phyloP scores from a whole-genome alignment of 2,113 vertebrate genomes.

The Corythoichthys intestinalis region DNA sequence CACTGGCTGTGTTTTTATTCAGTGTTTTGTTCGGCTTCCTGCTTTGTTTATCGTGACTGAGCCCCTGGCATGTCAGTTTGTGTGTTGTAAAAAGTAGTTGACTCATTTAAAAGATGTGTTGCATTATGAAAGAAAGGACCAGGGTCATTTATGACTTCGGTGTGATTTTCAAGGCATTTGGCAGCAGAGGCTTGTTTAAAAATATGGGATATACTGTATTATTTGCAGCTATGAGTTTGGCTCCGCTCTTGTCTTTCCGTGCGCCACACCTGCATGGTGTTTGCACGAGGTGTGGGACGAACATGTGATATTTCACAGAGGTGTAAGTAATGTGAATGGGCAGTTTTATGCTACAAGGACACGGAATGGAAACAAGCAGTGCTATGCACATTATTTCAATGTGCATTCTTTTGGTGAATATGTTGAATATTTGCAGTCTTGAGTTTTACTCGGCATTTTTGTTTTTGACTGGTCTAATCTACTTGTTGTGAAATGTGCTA shows the following conservation, averaged over 20 bases:
- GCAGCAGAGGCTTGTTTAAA: conserved; percentile 27
- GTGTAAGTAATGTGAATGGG: conserved; percentile 32
- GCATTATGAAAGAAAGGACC: conserved; percentile 35
- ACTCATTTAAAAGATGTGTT: conserved; percentile 11
- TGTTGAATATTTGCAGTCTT: neutral
- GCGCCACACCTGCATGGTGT: conserved; percentile 47
- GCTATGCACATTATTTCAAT: neutral
- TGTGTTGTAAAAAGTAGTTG: neutral
- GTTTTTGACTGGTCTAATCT: conserved; percentile 1
- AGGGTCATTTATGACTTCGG: conserved; percentile 47
- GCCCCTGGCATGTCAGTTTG: conserved; percentile 3
- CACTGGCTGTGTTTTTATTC: neutral
- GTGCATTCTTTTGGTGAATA: neutral
- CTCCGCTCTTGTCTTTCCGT: conserved; percentile 56
- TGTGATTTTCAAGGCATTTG: conserved; percentile 29
- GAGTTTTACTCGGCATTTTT: neutral
- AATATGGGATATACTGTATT: conserved; percentile 39
- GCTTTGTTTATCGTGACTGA: neutral
- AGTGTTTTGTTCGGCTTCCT: neutral
- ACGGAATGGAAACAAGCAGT: neutral
- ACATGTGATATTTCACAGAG: conserved; percentile 31
- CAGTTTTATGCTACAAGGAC: conserved; percentile 12
- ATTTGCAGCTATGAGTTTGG: conserved; percentile 38
- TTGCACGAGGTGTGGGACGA: conserved; percentile 39
- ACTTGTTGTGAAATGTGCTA: neutral